Percentiles rank a stretch among this genome's conserved stretches.
Conservation (phyloP, 2,888 invertebrate species). For the Aporophyla nigra region DNA sequence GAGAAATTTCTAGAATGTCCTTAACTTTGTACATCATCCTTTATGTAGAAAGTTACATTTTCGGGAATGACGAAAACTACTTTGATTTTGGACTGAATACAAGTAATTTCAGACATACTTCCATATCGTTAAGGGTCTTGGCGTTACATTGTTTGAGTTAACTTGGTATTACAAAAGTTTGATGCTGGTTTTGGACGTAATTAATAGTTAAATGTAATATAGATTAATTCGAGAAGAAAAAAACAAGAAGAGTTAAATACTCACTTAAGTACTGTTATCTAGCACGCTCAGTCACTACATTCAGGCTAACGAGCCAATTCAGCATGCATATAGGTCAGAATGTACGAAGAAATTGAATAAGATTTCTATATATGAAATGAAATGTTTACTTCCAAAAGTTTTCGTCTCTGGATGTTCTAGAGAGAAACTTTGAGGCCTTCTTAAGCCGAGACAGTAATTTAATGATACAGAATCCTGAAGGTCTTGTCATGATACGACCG, state of each 20-base stretch:
- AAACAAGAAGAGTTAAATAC: neutral
- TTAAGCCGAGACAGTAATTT: conserved; percentile 50
- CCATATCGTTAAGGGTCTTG: neutral
- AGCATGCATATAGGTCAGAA: conserved; percentile 32
- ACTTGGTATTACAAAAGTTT: neutral
- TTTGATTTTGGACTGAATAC: conserved; percentile 20
- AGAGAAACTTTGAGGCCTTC: conserved; percentile 39
- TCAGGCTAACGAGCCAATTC: conserved; percentile 34
- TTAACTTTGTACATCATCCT: conserved; percentile 3
- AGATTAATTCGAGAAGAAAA: neutral
- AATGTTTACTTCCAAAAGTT: conserved; percentile 49
- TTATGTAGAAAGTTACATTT: conserved; percentile 11
- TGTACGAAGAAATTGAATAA: conserved; percentile 34
- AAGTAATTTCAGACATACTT: conserved; percentile 1
- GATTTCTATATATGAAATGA: conserved; percentile 23
- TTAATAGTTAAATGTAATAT: neutral
- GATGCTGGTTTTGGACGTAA: neutral
- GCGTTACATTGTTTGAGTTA: neutral
- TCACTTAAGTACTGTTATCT: neutral
- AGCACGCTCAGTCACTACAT: conserved; percentile 2
- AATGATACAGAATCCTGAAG: conserved; percentile 48
- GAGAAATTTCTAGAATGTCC: conserved; percentile 9
- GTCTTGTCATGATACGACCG: conserved; percentile 32
- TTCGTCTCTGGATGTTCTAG: conserved; percentile 24
- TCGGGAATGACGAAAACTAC: conserved; percentile 26